Evolutionary conservation across 2,888 invertebrate genomes (phyloP).

Genomic region (Rhodophaea formosa): DNA sequence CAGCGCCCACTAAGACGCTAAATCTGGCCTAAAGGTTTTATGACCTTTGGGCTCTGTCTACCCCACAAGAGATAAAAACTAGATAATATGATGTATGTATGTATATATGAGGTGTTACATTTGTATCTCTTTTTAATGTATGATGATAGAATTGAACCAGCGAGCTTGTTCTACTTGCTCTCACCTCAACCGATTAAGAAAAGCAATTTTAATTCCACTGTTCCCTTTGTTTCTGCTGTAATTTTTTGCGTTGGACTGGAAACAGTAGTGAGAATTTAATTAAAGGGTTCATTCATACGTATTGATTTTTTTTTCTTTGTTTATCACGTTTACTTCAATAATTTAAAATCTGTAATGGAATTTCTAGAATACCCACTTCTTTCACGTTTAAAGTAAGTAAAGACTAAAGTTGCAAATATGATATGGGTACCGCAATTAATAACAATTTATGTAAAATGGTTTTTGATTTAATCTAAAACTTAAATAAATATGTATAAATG

Average conservation of each 20-base stretch:
- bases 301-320: not conserved
- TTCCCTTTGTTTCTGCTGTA: slow-evolving; percentile 28
- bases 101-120: not conserved
- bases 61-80: too few species aligned
- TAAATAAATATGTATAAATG: too few species aligned
- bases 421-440: too few species aligned
- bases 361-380: not conserved
- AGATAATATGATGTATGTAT: too few species aligned
- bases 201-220: slow-evolving; percentile 39
- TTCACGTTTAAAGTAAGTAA: too few species aligned
- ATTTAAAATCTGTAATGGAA: not conserved
- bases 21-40: too few species aligned
- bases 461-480: too few species aligned
- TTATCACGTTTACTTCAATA: not conserved
- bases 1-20: too few species aligned
- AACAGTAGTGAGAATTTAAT: slow-evolving; percentile 18
- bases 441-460: too few species aligned
- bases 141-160: slow-evolving; percentile 31
- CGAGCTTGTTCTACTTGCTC: slow-evolving; percentile 26
- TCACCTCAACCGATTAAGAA: slow-evolving; percentile 47
- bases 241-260: slow-evolving; percentile 28
- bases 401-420: too few species aligned
- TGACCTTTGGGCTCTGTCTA: too few species aligned
- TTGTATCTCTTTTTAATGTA: not conserved
- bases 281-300: slow-evolving; percentile 8